phyloP scores from a whole-genome alignment of 2,888 invertebrate species.

The Pantelozetes paolii region DNA sequence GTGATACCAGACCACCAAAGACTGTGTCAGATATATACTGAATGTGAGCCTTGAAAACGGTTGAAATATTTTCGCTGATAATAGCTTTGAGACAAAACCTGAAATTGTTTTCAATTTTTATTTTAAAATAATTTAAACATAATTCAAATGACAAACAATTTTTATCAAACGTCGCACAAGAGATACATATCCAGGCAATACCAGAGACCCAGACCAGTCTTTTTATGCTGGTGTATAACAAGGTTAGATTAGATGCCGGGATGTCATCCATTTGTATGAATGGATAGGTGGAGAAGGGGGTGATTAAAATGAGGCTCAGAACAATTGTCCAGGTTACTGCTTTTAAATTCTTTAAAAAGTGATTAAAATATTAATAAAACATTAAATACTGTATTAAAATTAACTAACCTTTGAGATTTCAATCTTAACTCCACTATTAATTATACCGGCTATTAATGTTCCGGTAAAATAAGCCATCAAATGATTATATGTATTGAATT shows the following conservation, averaged over 20 bases:
- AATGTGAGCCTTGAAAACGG: slow-evolving; percentile 38
- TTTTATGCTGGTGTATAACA: slow-evolving; percentile 17
- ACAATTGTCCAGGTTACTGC: neutral
- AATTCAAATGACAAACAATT: neutral
- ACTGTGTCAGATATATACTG: slow-evolving; percentile 36
- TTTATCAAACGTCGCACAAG: slow-evolving; percentile 37
- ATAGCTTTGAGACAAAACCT: slow-evolving; percentile 15
- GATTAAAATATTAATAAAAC: neutral
- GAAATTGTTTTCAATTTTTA: no score
- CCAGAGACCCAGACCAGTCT: slow-evolving; percentile 28
- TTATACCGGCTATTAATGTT: slow-evolving; percentile 24
- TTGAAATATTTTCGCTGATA: slow-evolving; percentile 38
- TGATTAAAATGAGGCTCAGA: neutral
- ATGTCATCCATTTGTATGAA: slow-evolving; percentile 39
- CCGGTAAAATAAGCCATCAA: slow-evolving; percentile 38
- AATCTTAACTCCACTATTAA: neutral
- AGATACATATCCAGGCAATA: slow-evolving; percentile 43
- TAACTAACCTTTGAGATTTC: slow-evolving; percentile 19
- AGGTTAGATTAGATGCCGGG: slow-evolving; percentile 8
- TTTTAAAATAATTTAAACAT: neutral
- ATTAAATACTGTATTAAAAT: neutral
- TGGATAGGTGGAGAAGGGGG: slow-evolving; percentile 38
- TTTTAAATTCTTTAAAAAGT: neutral
- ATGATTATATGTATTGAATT: slow-evolving; percentile 37
- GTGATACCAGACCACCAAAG: slow-evolving; percentile 38